Evolutionary conservation across 2,888 invertebrate genomes (phyloP), one percentile per base, ranked within the genome.

Genomic region (Andrena bicolor): DNA sequence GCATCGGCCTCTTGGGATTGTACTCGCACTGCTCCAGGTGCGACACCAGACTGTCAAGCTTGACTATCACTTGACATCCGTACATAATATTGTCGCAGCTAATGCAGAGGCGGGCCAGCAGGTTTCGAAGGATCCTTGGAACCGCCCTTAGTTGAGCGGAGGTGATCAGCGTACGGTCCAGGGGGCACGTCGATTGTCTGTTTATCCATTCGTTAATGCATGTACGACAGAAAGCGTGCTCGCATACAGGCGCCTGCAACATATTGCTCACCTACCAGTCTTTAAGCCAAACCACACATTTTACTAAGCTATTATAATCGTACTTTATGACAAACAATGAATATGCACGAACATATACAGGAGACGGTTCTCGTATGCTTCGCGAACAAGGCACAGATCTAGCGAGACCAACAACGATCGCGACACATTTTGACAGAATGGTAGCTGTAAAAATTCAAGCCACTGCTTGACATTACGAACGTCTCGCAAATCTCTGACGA

Each of bases 121-220:
- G 95, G 94, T 99, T 99, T 92, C 98, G 96, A 88, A 99, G 95
- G 93, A 99, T 99, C 93, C 99, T 96, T 60, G 99, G 99, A 85
- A 99, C 99, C 82, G 98, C 97, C 93, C 98, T 96, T 48, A 99
- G 95, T 94, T 98, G 98, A 82, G 96, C 96, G n/a, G 97, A 96
- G 51, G 98, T 98, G 88, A 99, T 97, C 69, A 97, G 96, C 92
- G 98, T 98, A 72, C 99, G 96, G 94, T 99, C 99, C 63, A 99
- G 97, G 3, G 99, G 99, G 93, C 99, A 99, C 49, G 98, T 98
- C 23, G 98, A 98, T 94, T 99, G 98, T 69, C 98, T 96, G 86
- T 97, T 97, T 87, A 99, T 96, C 99, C 99, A 99, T 94, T 99
- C 98, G 83, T 97, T 97, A 90, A 99, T 99, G 94, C 99, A 99